These are phyloP conservation scores for Leucosticte australis DNA, from an alignment of 2,113 vertebrate species.

Conservation along the genomic window DNA sequence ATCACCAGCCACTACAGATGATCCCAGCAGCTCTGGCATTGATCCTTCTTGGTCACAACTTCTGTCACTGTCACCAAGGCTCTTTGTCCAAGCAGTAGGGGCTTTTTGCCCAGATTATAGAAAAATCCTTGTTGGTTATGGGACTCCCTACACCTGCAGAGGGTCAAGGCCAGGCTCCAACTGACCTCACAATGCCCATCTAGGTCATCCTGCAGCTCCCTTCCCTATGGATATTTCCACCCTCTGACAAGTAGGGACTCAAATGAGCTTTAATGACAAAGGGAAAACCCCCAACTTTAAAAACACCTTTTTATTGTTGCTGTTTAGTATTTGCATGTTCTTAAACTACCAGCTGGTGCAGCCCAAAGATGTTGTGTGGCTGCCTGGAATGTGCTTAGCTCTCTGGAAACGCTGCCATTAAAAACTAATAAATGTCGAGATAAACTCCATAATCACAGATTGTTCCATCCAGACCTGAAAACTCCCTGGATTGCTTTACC, in stretches of 20 bases:
- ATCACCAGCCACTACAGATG: neutral
- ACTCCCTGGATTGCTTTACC: neutral
- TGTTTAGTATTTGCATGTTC: neutral
- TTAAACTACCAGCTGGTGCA: neutral
- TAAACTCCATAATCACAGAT: neutral
- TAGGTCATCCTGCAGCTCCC: neutral
- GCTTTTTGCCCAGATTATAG: neutral
- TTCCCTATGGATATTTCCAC: neutral
- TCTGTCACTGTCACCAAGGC: neutral
- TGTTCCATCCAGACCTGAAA: neutral
- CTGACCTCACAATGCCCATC: neutral
- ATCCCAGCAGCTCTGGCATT: accelerated
- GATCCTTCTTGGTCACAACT: neutral
- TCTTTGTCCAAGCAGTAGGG: neutral
- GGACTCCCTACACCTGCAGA: neutral
- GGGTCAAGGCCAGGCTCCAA: neutral
- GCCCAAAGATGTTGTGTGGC: neutral
- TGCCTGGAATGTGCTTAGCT: neutral
- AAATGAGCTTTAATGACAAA: neutral
- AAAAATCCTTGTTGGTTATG: neutral
- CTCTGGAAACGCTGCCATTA: conserved; percentile 22
- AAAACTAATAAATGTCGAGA: conserved; percentile 17
- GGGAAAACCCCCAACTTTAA: neutral
- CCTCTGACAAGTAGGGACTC: neutral
- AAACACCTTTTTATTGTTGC: neutral